These are phyloP conservation scores for Mus spretus DNA, from an alignment of 2,797 vertebrate genomes.

Conservation along the genomic window DNA sequence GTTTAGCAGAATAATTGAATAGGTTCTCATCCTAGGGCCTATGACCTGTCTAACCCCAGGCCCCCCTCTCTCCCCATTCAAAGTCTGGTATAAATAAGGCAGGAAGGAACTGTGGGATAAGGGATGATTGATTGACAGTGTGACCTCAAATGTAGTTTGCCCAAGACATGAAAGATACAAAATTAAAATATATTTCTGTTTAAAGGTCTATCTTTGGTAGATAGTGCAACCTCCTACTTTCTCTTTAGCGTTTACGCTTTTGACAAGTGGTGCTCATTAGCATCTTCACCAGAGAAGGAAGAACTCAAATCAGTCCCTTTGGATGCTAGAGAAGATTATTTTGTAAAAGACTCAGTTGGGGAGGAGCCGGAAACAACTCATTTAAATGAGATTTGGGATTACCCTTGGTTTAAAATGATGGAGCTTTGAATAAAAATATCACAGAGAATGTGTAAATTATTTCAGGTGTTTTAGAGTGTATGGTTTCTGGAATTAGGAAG, in stretches of 20 bases:
- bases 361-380: constrained; percentile 57
- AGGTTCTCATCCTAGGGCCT: background rate
- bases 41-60: background rate
- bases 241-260: constrained; percentile 44
- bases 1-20: background rate
- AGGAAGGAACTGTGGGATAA: background rate
- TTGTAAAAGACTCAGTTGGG: constrained; percentile 45
- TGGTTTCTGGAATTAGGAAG: constrained; percentile 55
- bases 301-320: constrained; percentile 21
- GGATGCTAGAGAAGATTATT: constrained; percentile 56
- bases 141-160: constrained; percentile 9
- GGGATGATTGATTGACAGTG: background rate
- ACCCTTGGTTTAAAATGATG: constrained; percentile 35
- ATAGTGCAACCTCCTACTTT: background rate
- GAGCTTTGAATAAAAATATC: constrained; percentile 53
- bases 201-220: constrained; percentile 47
- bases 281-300: constrained; percentile 27
- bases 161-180: background rate
- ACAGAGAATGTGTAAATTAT: constrained; percentile 39
- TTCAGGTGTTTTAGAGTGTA: constrained; percentile 46
- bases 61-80: background rate
- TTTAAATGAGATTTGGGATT: constrained; percentile 69
- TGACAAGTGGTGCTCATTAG: constrained; percentile 45
- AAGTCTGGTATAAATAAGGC: background rate
- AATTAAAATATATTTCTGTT: constrained; percentile 58